Evolutionary conservation across 1,140 invertebrate species (phyloP), one percentile per base, ranked within the genome.

Genomic region (Drosophila repleta): DNA sequence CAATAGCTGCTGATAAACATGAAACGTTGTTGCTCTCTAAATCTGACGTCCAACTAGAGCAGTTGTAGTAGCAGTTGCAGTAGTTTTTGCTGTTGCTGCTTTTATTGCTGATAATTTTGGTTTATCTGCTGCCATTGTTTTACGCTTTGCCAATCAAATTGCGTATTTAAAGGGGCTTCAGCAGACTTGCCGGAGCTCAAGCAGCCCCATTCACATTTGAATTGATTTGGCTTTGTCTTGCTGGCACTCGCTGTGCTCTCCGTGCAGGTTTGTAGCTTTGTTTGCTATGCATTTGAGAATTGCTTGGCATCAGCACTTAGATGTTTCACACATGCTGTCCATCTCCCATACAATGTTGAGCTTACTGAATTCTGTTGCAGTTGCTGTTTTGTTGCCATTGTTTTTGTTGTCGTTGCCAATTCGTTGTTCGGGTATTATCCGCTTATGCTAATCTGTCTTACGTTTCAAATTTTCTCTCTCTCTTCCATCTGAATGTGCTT

Each of bases 391-490:
- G 52, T 58, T 70, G 52, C 45, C 41, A n/a, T 61, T 62, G 32
- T 6, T 24, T 4, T 24, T 13, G 60, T 58, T 71, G 32, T 55
- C 51, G 53, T 55, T 71, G 53, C 41, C 49, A 39, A 57, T 57
- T 56, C 35, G 18, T 32, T 66, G 52, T 39, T 67, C 49, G 64
- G 41, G 72, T 79, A 88, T 88, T 88, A 89, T 88, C 84, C 84
- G 83, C 83, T 88, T 88, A 88, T 88, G 83, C 83, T 87, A 87
- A 88, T 88, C 83, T 83, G 62, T 83, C 79, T 88, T 76, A 88
- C 83, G 79, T 83, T 88, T 88, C 76, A 79, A 71, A 78, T 78
- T 82, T 74, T 81, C 68, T 76, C 68, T 74, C 67, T 68, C 53
- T 75, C 46, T 57, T 52, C 8, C 63, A 49, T n/a, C 52, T 52